Conservation (phyloP, 2,888 invertebrate genomes). For the Seira ritae region DNA sequence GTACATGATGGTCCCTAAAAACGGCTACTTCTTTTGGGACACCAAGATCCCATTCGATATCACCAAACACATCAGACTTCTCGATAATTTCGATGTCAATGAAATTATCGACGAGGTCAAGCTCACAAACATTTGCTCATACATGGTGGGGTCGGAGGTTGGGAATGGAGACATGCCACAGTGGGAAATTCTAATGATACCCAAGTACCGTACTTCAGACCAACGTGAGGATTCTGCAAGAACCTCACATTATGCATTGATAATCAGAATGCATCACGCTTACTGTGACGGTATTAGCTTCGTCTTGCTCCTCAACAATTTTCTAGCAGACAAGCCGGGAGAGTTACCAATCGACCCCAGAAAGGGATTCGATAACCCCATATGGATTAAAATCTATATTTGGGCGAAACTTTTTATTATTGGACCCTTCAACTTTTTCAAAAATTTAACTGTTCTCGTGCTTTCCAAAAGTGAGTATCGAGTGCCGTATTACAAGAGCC, state of each 20-base stretch:
- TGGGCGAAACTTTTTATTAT: slow-evolving; percentile 66
- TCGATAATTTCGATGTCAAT: slow-evolving; percentile 52
- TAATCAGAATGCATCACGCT: slow-evolving; percentile 67
- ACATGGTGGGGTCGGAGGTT: slow-evolving; percentile 36
- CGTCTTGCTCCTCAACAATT: slow-evolving; percentile 64
- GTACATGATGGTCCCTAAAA: slow-evolving; percentile 53
- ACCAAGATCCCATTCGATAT: slow-evolving; percentile 59
- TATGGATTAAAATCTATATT: slow-evolving; percentile 58
- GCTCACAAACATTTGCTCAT: slow-evolving; percentile 52
- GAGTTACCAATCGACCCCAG: slow-evolving; percentile 67
- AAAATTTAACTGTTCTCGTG: slow-evolving; percentile 55
- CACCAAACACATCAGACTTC: slow-evolving; percentile 55
- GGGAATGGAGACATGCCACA: slow-evolving; percentile 48
- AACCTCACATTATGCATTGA: slow-evolving; percentile 59
- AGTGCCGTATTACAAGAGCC: slow-evolving; percentile 48
- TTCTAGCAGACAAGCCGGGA: slow-evolving; percentile 64
- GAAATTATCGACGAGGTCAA: slow-evolving; percentile 57
- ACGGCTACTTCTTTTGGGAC: slow-evolving; percentile 69
- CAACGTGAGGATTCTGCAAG: neutral
- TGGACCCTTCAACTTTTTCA: slow-evolving; percentile 66
- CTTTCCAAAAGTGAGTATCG: slow-evolving; percentile 50
- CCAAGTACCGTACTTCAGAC: slow-evolving; percentile 51
- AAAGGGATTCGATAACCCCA: slow-evolving; percentile 61
- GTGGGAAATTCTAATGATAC: slow-evolving; percentile 70
- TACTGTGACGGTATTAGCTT: slow-evolving; percentile 69